Conservation (phyloP, 2,113 vertebrate genomes). For the Holacanthus passer region DNA sequence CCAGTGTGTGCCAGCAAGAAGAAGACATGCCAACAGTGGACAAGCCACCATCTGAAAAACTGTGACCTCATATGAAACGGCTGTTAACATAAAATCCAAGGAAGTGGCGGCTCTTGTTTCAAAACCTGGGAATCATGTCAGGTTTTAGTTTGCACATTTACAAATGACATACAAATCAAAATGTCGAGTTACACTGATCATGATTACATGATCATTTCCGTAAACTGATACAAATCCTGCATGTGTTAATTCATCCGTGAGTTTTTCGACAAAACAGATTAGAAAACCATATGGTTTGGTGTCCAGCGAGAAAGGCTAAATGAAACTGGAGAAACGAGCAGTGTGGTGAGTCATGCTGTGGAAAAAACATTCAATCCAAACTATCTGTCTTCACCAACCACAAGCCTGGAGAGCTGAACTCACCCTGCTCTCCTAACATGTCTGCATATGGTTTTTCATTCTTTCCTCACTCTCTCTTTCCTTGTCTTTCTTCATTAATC, state of each 20-base stretch:
- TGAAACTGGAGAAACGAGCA: constrained; percentile 43
- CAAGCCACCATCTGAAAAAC: constrained; percentile 9
- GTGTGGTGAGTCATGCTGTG: constrained; percentile 70
- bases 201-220: neutral
- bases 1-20: constrained; percentile 12
- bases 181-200: neutral
- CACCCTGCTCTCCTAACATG: constrained; percentile 9
- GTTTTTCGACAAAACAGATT: constrained; percentile 21
- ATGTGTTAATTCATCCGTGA: constrained; percentile 6
- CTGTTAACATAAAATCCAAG: neutral
- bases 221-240: neutral
- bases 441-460: neutral
- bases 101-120: neutral
- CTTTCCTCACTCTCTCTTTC: neutral
- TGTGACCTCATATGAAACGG: neutral
- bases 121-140: neutral
- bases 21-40: neutral
- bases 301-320: constrained; percentile 21
- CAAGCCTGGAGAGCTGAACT: constrained; percentile 27
- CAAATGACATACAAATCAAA: neutral
- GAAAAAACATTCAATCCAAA: constrained; percentile 63
- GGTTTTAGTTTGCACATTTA: neutral
- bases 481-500: neutral
- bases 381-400: constrained; percentile 48
- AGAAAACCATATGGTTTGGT: constrained; percentile 37